These are phyloP conservation scores for Hoplodrina blanda DNA, from an alignment of 2,888 invertebrate genomes.

Conservation along the genomic window DNA sequence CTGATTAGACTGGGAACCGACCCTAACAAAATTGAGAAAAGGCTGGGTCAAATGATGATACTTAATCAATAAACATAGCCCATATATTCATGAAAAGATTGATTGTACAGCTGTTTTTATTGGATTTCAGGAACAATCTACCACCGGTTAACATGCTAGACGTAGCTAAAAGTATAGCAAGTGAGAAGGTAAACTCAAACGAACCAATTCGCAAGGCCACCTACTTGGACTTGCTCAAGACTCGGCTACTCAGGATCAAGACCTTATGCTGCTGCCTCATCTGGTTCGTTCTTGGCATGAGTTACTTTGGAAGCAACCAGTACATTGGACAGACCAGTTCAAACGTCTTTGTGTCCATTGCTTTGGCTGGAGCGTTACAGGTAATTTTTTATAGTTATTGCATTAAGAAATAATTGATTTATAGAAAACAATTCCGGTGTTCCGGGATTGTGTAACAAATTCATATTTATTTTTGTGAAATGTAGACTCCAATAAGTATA, in stretches of 20 bases:
- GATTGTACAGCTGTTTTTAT: neutral
- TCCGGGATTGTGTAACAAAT: no score
- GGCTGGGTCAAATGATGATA: no score
- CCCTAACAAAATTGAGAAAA: no score
- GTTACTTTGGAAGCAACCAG: conserved; percentile 95
- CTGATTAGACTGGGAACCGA: no score
- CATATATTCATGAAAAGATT: neutral
- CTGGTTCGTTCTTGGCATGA: conserved; percentile 94
- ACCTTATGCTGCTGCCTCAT: conserved; percentile 92
- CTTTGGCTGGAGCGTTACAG: conserved; percentile 86
- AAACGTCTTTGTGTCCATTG: conserved; percentile 94
- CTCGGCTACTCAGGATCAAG: conserved; percentile 90
- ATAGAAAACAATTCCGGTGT: no score
- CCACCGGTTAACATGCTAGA: conserved; percentile 79
- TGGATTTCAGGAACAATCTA: conserved; percentile 78
- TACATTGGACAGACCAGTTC: conserved; percentile 94
- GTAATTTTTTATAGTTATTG: conserved; percentile 51
- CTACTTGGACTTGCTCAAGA: conserved; percentile 91
- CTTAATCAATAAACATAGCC: neutral
- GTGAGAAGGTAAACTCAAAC: conserved; percentile 81
- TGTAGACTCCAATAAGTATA: no score
- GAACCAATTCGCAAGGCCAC: conserved; percentile 77
- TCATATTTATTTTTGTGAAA: no score
- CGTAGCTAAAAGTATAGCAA: conserved; percentile 66
- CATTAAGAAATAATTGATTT: no score